Evolutionary conservation across 2,113 vertebrate genomes (phyloP).

Genomic region (Jaculus jaculus): DNA sequence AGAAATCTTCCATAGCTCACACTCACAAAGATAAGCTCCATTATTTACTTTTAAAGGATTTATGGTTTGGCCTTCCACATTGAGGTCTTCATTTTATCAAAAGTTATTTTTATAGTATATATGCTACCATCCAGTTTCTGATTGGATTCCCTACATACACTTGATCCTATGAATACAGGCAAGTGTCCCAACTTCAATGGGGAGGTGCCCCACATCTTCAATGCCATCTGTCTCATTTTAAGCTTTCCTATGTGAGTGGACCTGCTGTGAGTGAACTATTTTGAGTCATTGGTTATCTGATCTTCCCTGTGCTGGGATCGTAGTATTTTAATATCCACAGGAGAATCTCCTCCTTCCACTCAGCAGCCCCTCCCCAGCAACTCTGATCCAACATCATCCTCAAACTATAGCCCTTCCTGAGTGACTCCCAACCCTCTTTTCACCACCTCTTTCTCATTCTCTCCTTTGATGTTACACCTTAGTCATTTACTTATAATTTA

Average conservation of each 20-base stretch:
- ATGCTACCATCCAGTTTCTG: neutral
- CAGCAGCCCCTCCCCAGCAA: neutral
- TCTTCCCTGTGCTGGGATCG: neutral
- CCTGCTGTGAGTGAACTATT: neutral
- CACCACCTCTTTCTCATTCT: neutral
- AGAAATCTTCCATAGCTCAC: neutral
- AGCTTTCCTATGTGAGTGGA: neutral
- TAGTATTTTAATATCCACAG: neutral
- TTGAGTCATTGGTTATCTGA: neutral
- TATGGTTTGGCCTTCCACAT: conserved; percentile 42
- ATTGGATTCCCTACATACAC: neutral
- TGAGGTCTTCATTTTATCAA: conserved; percentile 2
- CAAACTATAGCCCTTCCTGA: neutral
- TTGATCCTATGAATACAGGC: neutral
- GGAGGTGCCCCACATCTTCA: neutral
- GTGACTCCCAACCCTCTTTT: neutral
- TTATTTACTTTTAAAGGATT: conserved; percentile 40
- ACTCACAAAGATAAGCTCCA: neutral
- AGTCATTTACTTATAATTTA: neutral
- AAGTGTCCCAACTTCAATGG: neutral
- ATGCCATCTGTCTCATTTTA: neutral
- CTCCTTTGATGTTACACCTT: neutral
- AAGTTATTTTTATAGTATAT: conserved; percentile 40
- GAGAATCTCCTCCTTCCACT: neutral
- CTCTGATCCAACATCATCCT: neutral